Evolutionary conservation across 1,140 invertebrate species (phyloP), one percentile per base, ranked within the genome.

Genomic region (Leptinotarsa texana): DNA sequence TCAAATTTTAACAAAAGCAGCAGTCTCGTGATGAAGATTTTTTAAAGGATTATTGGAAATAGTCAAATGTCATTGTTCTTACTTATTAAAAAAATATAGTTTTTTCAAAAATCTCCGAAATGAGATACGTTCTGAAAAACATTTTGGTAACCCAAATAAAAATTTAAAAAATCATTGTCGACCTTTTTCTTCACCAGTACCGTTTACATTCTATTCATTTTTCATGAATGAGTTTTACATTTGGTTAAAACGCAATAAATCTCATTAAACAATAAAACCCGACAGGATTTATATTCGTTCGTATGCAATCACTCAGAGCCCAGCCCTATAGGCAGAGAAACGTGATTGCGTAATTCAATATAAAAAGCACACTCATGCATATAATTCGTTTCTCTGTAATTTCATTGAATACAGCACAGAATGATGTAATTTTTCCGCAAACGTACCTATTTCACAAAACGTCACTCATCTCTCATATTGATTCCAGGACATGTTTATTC

Each of bases 291-390:
- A 57, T 57, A 57, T 57, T 57, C 51, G n/a, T 57, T 57, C 51
- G 51, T 57, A 57, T 57, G 51, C 17, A 57, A 57, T 57, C 51
- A 57, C 51, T 57, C 13, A 57, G 17, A 57, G 51, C 51, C 51
- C 51, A 57, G 51, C 51, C 51, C 51, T 57, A 57, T 57, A 57
- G 51, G 51, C 65, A 67, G 24, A 67, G 42, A 67, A 42, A n/a
- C 24, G 65, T 67, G 42, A 67, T 67, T 67, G 42, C 65, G 65
- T 33, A 67, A 67, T 67, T 42, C 65, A 67, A 67, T 67, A 67
- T 67, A 67, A 67, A 67, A 67, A 67, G 65, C 65, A 67, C 65
- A 67, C 24, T 67, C 65, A 67, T 67, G 65, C 65, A 67, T 67
- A 42, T 67, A 27, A 67, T 67, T 67, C 65, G 4, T 67, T 42